Base-by-base conservation (phyloP, 2,888 invertebrate species). In the Chrysotoxum bicinctum region DNA sequence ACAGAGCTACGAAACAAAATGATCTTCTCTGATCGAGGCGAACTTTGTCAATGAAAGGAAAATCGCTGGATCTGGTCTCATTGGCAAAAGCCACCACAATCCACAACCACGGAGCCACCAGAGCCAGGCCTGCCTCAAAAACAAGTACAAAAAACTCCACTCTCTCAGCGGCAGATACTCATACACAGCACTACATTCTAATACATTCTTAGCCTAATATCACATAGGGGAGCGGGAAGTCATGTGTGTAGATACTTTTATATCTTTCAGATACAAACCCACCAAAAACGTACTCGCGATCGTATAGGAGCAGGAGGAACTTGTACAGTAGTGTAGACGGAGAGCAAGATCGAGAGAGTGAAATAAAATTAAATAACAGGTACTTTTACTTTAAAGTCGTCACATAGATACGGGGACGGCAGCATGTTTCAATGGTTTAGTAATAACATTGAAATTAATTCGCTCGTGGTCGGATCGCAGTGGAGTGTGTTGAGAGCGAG, bases 41-140 rank as follows among this genome's bases (percentile, higher is more conserved):
- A 89, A 88, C 88, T 89, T 89, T 89, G 89, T 89, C 88, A 91
- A 91, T 91, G 91, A 91, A 91, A 91, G 91, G 91, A 91, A 91
- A 91, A 91, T 90, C 90, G 89, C 89, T 90, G 91, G 91, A 91
- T 91, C 91, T 91, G 90, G 90, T 91, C 83, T 68, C 78, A 85
- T 80, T 84, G 84, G 76, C 84, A 84, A 84, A 84, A 87, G 74
- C 58, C 69, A 77, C 56, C 73, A 70, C 19, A 37, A 40, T n/a
- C 35, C 40, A 56, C 40, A 16, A 12, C 35, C 19, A 70, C 70
- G 58, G 56, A 72, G 56, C 50, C 14, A 58, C 4, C 54, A 77
- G 37, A 56, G 62, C 73, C 62, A 80, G 73, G 84, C 84, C 83
- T 76, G 83, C 83, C 83, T 83, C 78, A 87, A 87, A 60, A 54